Evolutionary conservation across 1,140 invertebrate species (phyloP).

Genomic region (Physella acuta): DNA sequence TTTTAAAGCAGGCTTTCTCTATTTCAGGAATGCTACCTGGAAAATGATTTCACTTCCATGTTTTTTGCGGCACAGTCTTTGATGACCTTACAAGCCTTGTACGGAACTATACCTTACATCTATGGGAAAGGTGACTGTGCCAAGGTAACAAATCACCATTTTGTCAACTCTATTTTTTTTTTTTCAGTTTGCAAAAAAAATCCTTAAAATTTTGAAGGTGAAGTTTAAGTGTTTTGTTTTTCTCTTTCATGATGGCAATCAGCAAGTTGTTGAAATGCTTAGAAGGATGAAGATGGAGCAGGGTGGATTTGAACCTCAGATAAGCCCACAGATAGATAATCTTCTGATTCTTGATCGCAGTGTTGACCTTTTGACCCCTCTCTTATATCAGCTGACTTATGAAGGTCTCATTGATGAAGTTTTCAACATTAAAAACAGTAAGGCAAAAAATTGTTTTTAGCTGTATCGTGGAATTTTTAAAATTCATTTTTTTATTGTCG

Average conservation of each 20-base stretch:
- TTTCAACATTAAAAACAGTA: constrained; percentile 69
- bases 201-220: not conserved
- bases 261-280: constrained; percentile 85
- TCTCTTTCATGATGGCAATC: constrained; percentile 24
- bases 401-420: constrained; percentile 95
- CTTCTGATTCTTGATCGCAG: constrained; percentile 84
- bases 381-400: constrained; percentile 94
- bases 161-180: not conserved
- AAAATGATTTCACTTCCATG: constrained; percentile 85
- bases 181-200: not conserved
- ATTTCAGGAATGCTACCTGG: constrained; percentile 57
- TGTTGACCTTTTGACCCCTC: constrained; percentile 87
- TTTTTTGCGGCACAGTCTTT: constrained; percentile 87
- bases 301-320: constrained; percentile 57
- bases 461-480: too few species aligned
- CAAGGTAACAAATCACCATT: constrained; percentile 59
- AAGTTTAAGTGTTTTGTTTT: too few species aligned
- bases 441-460: too few species aligned
- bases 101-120: constrained; percentile 85
- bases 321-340: constrained; percentile 77
- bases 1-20: not conserved
- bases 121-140: constrained; percentile 87
- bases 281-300: constrained; percentile 75
- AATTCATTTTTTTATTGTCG: too few species aligned
- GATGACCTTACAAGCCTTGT: constrained; percentile 81